These are phyloP conservation scores for Ptychodera flava DNA, from an alignment of 35 echinoderm and acorn worm species.

Conservation along the genomic window DNA sequence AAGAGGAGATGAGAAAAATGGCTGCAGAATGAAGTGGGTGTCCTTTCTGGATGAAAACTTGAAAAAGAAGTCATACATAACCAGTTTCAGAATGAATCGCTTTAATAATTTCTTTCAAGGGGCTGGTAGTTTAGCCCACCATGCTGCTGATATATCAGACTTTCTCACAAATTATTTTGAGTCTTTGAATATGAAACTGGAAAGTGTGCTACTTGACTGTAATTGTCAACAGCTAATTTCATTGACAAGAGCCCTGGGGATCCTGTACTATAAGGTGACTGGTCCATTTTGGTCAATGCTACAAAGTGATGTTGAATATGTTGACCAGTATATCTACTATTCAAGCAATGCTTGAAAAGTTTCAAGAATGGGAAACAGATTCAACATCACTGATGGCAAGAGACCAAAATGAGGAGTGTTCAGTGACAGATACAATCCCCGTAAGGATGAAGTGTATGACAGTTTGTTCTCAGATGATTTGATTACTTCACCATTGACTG, in stretches of 20 bases:
- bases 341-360: conserved; percentile 21
- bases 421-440: not conserved
- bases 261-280: no score
- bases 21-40: conserved; percentile 20
- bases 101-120: conserved; percentile 39
- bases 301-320: conserved; percentile 24
- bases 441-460: not conserved
- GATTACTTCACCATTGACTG: not conserved
- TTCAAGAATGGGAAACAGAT: not conserved
- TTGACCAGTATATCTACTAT: conserved; percentile 36
- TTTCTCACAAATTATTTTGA: no score
- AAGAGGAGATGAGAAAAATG: conserved; percentile 46
- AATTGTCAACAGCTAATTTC: no score
- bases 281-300: no score
- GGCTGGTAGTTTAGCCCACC: conserved; percentile 20
- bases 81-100: conserved; percentile 44
- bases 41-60: conserved; percentile 7
- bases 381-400: not conserved
- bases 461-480: not conserved
- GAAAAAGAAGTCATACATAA: not conserved
- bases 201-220: no score
- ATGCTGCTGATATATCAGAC: conserved; percentile 12
- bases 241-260: no score
- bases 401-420: not conserved
- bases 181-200: no score